Evolutionary conservation across 2,888 invertebrate species (phyloP).

Genomic region (Eupithecia inturbata): DNA sequence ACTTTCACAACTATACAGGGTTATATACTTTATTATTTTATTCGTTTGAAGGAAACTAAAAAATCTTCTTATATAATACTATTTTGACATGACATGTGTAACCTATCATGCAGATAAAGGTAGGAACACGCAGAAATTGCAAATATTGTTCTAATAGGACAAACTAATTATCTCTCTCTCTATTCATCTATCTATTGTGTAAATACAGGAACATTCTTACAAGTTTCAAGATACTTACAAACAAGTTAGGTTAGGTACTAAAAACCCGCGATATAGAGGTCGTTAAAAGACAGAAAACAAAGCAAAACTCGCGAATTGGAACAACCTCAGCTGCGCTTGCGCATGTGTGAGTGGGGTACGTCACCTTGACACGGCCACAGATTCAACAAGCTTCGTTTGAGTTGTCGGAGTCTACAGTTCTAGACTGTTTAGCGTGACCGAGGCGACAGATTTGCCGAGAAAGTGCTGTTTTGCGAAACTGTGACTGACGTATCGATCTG

Average conservation of each 20-base stretch:
- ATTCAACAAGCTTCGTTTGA: background rate
- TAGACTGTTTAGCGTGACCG: background rate
- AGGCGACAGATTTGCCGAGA: background rate
- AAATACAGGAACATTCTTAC: background rate
- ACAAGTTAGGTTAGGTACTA: background rate
- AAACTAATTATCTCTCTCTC: no score
- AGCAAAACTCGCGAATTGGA: constrained; percentile 54
- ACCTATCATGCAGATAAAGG: background rate
- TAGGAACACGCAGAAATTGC: no score
- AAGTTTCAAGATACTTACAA: background rate
- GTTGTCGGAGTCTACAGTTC: background rate
- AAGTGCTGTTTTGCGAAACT: background rate
- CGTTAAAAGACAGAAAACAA: constrained; percentile 44
- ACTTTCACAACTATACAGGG: background rate
- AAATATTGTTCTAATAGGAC: no score
- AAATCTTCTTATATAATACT: background rate
- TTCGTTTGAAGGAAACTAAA: background rate
- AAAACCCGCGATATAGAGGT: constrained; percentile 23
- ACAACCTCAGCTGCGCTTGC: constrained; percentile 53
- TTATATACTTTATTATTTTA: background rate
- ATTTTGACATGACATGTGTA: background rate
- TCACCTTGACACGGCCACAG: constrained; percentile 77
- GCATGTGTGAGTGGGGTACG: constrained; percentile 67
- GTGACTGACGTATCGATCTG: background rate
- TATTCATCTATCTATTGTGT: background rate